Conservation (phyloP, 2,888 invertebrate genomes). For the Leucoptera coffeella region DNA sequence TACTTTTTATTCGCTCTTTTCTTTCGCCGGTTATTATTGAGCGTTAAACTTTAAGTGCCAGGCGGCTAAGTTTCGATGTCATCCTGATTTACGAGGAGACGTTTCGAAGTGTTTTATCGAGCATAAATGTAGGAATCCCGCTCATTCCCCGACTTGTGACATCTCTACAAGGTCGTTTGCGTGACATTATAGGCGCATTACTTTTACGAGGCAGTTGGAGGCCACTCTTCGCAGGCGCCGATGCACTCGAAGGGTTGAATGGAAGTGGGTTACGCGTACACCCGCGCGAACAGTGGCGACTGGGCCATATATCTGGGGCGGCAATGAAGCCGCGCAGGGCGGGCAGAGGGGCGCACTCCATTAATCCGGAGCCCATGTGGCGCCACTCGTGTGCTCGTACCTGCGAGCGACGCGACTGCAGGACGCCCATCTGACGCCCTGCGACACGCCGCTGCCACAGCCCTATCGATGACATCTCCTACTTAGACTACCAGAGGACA, state of each 20-base stretch:
- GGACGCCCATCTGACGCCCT: conserved; percentile 41
- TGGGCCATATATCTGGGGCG: conserved; percentile 25
- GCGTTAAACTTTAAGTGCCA: conserved; percentile 52
- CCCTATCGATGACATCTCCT: no score
- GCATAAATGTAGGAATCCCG: conserved; percentile 33
- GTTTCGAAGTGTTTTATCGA: conserved; percentile 50
- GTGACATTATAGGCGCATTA: conserved; percentile 14
- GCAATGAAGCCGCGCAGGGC: conserved; percentile 25
- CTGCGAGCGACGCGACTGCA: conserved; percentile 30
- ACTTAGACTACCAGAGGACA: no score
- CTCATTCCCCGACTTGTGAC: conserved; percentile 29
- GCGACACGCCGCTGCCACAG: no score
- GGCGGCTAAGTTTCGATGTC: conserved; percentile 47
- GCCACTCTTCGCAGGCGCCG: conserved; percentile 15
- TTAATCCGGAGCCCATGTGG: conserved; percentile 79
- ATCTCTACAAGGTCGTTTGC: conserved; percentile 36
- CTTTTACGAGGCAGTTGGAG: conserved; percentile 17
- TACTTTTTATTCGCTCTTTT: conserved; percentile 44
- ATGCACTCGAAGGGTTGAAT: neutral
- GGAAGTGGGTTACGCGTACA: neutral
- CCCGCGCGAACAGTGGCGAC: conserved; percentile 6
- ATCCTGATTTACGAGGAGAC: conserved; percentile 44
- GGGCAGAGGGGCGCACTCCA: conserved; percentile 71
- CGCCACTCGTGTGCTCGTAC: conserved; percentile 58
- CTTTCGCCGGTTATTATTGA: conserved; percentile 46